Base-by-base conservation (phyloP, 2,888 invertebrate genomes). In the Tiliacea aurago region DNA sequence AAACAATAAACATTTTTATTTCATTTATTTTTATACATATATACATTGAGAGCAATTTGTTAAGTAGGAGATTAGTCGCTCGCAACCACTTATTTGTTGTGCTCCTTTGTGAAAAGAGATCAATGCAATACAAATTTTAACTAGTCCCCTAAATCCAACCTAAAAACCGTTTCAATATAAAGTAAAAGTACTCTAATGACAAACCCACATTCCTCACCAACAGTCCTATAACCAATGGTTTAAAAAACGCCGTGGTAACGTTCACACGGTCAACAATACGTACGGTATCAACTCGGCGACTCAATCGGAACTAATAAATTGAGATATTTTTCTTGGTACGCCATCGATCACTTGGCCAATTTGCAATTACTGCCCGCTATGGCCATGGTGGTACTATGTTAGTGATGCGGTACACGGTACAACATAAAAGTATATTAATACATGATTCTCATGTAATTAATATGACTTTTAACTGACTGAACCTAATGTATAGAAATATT, bases 291-390 rank as follows among this genome's bases (percentile, higher is more conserved):
- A 73, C 66, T 51, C 20, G 23, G 68, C 85, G 70, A 80, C 66
- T 83, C 83, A 83, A 84, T 84, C 81, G 84, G 81, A 83, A 84
- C 85, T 92, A 93, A 93, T 92, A 90, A 90, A 92, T 92, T 91
- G 90, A 92, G 90, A 90, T 92, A 91, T 92, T 92, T 91, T 91
- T 91, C 90, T 86, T 80, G 72, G 77, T 64, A 69, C 71, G 68
- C 81, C 87, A 91, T 93, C 92, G 86, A 92, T 93, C 93, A 91
- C 77, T 86, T 80, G 80, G 76, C 78, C 88, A 87, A 90, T 90
- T 90, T 86, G 89, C 91, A 89, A 89, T 90, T 89, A 91, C 84
- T 81, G 80, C 68, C 49, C 53, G 69, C 84, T 80, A 81, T 81
- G 76, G 74, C 75, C 69, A 51, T 64, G 59, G 78, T 76, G 75